Evolutionary conservation across 2,113 vertebrate genomes (phyloP).

Genomic region (Crotalus viridis): DNA sequence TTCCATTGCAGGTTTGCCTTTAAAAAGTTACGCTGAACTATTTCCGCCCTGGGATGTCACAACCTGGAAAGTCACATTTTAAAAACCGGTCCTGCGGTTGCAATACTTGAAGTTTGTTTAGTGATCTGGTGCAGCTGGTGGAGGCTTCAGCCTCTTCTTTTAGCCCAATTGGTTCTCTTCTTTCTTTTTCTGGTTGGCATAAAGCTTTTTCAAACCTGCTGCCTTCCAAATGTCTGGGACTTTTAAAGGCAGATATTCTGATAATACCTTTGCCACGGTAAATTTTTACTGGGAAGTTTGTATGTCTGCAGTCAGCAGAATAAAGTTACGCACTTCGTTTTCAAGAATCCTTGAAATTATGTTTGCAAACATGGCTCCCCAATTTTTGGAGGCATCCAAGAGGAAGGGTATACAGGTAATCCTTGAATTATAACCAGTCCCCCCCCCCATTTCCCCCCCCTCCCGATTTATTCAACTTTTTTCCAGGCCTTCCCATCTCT

Average conservation of each 20-base stretch:
- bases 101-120: conserved; percentile 15
- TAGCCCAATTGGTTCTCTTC: neutral
- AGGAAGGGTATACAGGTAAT: neutral
- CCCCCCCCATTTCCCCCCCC: too few species aligned
- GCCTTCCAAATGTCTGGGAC: neutral
- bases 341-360: neutral
- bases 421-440: too few species aligned
- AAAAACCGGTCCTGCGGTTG: neutral
- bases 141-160: neutral
- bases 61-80: neutral
- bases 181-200: conserved; percentile 7
- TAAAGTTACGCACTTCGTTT: conserved; percentile 22
- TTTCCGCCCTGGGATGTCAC: neutral
- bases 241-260: neutral
- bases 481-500: too few species aligned
- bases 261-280: neutral
- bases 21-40: conserved; percentile 43
- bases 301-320: conserved; percentile 6
- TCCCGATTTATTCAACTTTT: too few species aligned
- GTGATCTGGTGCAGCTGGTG: neutral
- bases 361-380: neutral
- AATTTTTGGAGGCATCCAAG: neutral
- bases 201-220: neutral
- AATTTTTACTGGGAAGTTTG: neutral
- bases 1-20: conserved; percentile 70